Conservation (phyloP, 2,113 vertebrate species). For the Thermophis baileyi region DNA sequence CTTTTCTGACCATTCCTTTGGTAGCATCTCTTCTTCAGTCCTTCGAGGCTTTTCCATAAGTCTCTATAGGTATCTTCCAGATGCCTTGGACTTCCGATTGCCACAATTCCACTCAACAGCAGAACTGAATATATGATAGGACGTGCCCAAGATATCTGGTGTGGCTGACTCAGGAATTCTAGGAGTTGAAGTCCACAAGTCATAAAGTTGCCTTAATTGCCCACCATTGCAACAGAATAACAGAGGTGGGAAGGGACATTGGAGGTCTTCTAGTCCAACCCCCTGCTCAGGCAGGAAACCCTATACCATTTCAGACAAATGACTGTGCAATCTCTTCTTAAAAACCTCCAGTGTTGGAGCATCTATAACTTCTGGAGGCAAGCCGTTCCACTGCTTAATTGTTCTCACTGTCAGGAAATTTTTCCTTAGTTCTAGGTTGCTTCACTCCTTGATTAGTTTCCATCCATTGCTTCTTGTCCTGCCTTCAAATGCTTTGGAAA, state of each 20-base stretch:
- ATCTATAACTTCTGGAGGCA: not conserved
- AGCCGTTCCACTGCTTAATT: not conserved
- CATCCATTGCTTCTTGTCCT: not conserved
- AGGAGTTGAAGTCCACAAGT: not conserved
- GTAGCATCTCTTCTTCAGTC: not conserved
- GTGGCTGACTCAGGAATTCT: not conserved
- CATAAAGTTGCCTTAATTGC: not conserved
- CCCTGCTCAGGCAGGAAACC: not conserved
- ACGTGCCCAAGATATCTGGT: not conserved
- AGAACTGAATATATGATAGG: not conserved
- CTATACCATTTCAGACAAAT: not conserved
- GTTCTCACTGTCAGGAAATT: not conserved
- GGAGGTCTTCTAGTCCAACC: not conserved
- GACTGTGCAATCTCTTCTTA: not conserved
- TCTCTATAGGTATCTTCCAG: not conserved
- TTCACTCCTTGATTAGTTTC: not conserved
- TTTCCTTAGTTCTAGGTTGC: not conserved
- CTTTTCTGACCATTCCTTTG: not conserved
- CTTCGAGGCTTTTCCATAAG: not conserved
- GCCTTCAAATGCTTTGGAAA: not conserved
- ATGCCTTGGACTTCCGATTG: not conserved
- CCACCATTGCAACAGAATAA: not conserved
- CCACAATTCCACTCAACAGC: not conserved
- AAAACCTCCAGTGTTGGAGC: not conserved
- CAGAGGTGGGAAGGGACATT: not conserved